Conservation (phyloP, 2,888 invertebrate species). For the Morinoia aosen region DNA sequence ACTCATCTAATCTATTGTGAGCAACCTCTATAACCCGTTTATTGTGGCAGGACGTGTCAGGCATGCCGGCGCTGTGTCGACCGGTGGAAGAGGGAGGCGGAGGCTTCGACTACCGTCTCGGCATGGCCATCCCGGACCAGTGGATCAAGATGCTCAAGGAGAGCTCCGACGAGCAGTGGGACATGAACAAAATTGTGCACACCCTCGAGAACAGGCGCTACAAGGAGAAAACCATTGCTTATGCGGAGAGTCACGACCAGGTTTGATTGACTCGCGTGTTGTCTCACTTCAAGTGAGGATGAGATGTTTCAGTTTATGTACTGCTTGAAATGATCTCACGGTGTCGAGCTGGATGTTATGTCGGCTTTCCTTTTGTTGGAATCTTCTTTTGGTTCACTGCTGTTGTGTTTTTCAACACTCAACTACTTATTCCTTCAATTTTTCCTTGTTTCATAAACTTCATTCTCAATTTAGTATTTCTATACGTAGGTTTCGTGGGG, state of each 20-base stretch:
- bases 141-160: slow-evolving; percentile 93
- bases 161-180: slow-evolving; percentile 91
- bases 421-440: too few species aligned
- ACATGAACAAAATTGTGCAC: slow-evolving; percentile 90
- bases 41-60: slow-evolving; percentile 87
- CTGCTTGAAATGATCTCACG: too few species aligned
- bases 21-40: too few species aligned
- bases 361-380: too few species aligned
- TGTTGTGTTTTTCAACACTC: too few species aligned
- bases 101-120: slow-evolving; percentile 98
- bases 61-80: slow-evolving; percentile 97
- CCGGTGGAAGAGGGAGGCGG: slow-evolving; percentile 93
- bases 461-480: too few species aligned
- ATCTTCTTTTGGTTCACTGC: too few species aligned
- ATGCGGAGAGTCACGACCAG: slow-evolving; percentile 98
- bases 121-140: slow-evolving; percentile 99
- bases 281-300: neutral
- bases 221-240: slow-evolving; percentile 96
- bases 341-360: too few species aligned
- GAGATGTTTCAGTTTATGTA: too few species aligned
- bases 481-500: too few species aligned
- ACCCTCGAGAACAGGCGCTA: slow-evolving; percentile 94
- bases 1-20: too few species aligned
- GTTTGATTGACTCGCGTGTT: slow-evolving; percentile 71
- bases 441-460: too few species aligned